Evolutionary conservation across 2,113 vertebrate species (phyloP), one percentile per base, ranked within the genome.

Genomic region (Trinectes maculatus): DNA sequence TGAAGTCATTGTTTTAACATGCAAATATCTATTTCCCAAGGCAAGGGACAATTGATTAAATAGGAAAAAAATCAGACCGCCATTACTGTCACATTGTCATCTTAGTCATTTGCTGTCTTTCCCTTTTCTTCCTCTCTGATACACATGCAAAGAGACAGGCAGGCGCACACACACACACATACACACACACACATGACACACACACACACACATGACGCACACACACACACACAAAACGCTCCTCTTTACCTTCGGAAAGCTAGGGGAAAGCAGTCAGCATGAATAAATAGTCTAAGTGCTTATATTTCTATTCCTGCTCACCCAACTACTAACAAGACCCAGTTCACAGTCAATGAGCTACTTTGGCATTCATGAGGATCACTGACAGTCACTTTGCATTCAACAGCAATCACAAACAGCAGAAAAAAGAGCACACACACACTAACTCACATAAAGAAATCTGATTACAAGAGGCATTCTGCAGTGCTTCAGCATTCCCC

Each of bases 331-430:
- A 92, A 92, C 88, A 93, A 92, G 89, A 92, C 85, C 87, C 86
- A 90, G 89, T 91, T 91, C 90, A 90, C 88, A 92, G 88, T 91
- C 91, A 92, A 91, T 90, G 91, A 92, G 87, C 88, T 89, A 87
- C 89, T 91, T 90, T 86, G 85, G 88, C 89, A 91, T 91, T 91
- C 91, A 92, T 91, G 88, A 92, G 89, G 88, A 92, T 92, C 90
- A 91, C 91, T 86, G 88, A 87, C 90, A 90, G 91, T 90, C 87
- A 88, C 90, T 91, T 91, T 90, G 92, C 90, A 92, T 92, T 90
- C 86, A 87, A 87, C 85, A 87, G 88, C 90, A 91, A 93, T 92
- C 90, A 91, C 77, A 89, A 88, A 90, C 77, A 87, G 83, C 84
- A 78, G 67, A 80, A 85, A 85, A 84, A 83, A 78, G 43, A 63